Conservation (phyloP, 1,140 invertebrate species). For the Danaus plexippus region DNA sequence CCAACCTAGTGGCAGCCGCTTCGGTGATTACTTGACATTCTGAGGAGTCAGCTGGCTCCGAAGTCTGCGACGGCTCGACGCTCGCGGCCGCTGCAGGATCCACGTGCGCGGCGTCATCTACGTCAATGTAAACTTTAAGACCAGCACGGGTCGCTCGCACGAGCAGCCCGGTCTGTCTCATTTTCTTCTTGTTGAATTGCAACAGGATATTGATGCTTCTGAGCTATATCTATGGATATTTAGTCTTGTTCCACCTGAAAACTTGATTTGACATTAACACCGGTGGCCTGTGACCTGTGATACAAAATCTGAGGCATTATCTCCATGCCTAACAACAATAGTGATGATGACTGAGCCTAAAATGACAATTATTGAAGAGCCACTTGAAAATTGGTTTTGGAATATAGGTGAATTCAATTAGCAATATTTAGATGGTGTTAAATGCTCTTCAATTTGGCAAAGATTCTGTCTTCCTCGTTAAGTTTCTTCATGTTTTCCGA, state of each 20-base stretch:
- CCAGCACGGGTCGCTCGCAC: slow-evolving; percentile 53
- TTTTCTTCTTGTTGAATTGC: slow-evolving; percentile 25
- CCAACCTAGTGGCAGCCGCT: slow-evolving; percentile 63
- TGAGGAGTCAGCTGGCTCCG: slow-evolving; percentile 28
- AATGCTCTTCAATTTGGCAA: slow-evolving; percentile 18
- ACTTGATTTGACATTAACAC: slow-evolving; percentile 70
- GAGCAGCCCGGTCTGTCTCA: slow-evolving; percentile 53
- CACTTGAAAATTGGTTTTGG: slow-evolving; percentile 21
- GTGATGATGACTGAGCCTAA: slow-evolving; percentile 29
- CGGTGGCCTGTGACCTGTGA: slow-evolving; percentile 40
- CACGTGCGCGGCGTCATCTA: slow-evolving; percentile 53
- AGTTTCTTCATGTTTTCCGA: slow-evolving; percentile 15
- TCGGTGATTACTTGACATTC: slow-evolving; percentile 57
- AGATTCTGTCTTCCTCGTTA: slow-evolving; percentile 21
- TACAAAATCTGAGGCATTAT: slow-evolving; percentile 35
- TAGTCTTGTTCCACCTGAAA: slow-evolving; percentile 63
- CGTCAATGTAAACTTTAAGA: slow-evolving; percentile 49
- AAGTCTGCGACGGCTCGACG: slow-evolving; percentile 32
- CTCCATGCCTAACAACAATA: slow-evolving; percentile 33
- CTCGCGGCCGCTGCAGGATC: slow-evolving; percentile 33
- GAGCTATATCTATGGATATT: slow-evolving; percentile 23
- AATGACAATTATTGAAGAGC: slow-evolving; percentile 25
- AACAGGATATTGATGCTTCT: slow-evolving; percentile 7
- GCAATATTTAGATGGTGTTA: slow-evolving; percentile 21
- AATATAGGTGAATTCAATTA: slow-evolving; percentile 19